Base-by-base conservation (phyloP, 1,140 invertebrate genomes). In the Pogonomyrmex californicus region DNA sequence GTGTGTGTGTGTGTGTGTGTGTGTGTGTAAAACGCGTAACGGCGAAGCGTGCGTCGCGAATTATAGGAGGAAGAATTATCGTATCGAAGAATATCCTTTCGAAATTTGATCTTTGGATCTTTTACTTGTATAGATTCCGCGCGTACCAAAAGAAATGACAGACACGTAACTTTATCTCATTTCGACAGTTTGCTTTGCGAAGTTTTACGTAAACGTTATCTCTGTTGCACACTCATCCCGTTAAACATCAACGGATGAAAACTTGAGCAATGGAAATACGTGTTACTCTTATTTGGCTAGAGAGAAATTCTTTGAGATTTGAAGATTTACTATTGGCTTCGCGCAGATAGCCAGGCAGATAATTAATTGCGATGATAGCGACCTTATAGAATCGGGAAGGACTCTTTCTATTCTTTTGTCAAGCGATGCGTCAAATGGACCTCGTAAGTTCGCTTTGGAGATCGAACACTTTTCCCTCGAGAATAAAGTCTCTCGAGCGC, bases 391-490 rank as follows among this genome's bases (percentile, higher is more conserved):
- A 63, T 36, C 17, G 14, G 17, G 7, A 2, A 38, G 60, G 23
- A 63, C 14, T 63, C 30, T 78, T 78, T 78, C 14, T 63, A 78
- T 78, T 10, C 17, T 36, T 79, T 68, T 79, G 62, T 66, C 47
- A 79, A 79, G 68, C 77, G 62, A 66, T 66, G 62, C 77, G 47
- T 79, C 77, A 79, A 79, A 79, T 79, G 62, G 77, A 51, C 33
- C 62, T 66, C 47, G 77, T 47, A 14, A 5, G 30, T 38, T 5
- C 47, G 7, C 77, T 79, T 79, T 68, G 62, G 47, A 68, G 33
- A 79, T 79, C 62, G 77, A 79, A 79, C 77, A 68, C 62, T 49
- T 44, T 51, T 79, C 77, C 62, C 77, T 41, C 47, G 62, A 79
- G 77, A 79, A 79, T 79, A 41, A 79, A 79, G 36, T 66, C 47